These are phyloP conservation scores for Tipula unca DNA, from an alignment of 2,888 invertebrate species.

Conservation along the genomic window DNA sequence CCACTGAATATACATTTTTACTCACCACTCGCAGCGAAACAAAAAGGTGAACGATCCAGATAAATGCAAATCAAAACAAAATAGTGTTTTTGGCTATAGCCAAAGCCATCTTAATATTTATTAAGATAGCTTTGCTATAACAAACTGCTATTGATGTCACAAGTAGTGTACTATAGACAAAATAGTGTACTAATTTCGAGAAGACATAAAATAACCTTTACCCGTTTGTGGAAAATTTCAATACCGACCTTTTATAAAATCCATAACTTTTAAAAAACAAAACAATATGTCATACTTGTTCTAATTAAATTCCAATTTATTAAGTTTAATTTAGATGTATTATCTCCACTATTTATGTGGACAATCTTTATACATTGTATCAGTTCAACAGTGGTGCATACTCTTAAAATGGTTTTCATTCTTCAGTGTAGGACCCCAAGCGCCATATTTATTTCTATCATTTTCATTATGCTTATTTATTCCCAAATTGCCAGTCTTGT, in stretches of 20 bases:
- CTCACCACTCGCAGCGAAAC: too few species aligned
- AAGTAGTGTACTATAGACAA: too few species aligned
- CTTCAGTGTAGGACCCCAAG: conserved; percentile 67
- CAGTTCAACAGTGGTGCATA: conserved; percentile 57
- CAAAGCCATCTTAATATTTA: too few species aligned
- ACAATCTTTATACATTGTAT: background rate
- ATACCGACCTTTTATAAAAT: background rate
- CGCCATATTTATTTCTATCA: conserved; percentile 48
- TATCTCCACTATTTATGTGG: background rate
- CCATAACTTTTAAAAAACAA: background rate
- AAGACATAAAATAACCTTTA: too few species aligned
- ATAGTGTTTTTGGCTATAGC: too few species aligned
- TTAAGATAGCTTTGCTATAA: too few species aligned
- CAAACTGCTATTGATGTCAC: too few species aligned
- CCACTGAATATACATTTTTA: too few species aligned
- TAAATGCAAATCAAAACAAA: too few species aligned
- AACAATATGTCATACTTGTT: background rate
- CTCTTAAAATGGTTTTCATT: conserved; percentile 63
- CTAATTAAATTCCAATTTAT: background rate
- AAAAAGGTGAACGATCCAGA: too few species aligned
- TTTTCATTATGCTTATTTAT: conserved; percentile 28
- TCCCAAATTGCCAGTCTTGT: background rate
- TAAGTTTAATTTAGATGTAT: background rate
- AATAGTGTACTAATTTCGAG: too few species aligned
- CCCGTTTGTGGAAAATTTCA: too few species aligned